Base-by-base conservation (phyloP, 2,113 vertebrate genomes). In the Clarias magur region DNA sequence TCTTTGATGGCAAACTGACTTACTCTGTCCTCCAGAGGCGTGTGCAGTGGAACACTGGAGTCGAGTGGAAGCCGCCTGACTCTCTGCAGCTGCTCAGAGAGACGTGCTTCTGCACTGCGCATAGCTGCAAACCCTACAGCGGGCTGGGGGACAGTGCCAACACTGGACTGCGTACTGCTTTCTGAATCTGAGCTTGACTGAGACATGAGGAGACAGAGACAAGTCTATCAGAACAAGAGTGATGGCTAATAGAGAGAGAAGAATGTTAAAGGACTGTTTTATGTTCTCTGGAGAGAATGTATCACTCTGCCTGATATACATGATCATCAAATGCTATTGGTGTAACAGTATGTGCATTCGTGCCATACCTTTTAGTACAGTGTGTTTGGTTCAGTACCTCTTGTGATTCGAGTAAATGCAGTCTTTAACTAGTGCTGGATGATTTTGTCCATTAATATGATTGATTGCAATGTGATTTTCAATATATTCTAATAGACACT, bases 141-240 rank as follows among this genome's bases (percentile, higher is more conserved):
- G 5, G 25, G 63, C n/a, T 65, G 82, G 27, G 86, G 63, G 30
- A 60, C 54, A 87, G 83, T 25, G 56, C 65, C 42, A 11, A 85
- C 23, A 42, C 92, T 92, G 83, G 92, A 95, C 0, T 88, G 80
- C 13, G 82, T 25, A 76, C 93, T 95, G 92, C 91, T 92, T 42
- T 93, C 95, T 12, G 94, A 93, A 38, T 95, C 95, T 15, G 94
- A 93, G 88, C 93, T 96, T 3, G 19, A 83, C 72, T 92, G 92
- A 86, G 90, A 93, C 93, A 76, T 38, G 68, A 7, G 83, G 15
- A 38, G 56, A 48, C 23, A 90, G 53, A 88, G 4, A 53, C 62
- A 27, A 84, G 65, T 0, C 30, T 83, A 30, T 86, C 21, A 65
- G 75, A 75, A 59, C n/a, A 54, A 82, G n/a, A 19, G n/a, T 4